These are phyloP conservation scores for Apodemus agrarius DNA, from an alignment of 2,797 vertebrate genomes.

Conservation along the genomic window DNA sequence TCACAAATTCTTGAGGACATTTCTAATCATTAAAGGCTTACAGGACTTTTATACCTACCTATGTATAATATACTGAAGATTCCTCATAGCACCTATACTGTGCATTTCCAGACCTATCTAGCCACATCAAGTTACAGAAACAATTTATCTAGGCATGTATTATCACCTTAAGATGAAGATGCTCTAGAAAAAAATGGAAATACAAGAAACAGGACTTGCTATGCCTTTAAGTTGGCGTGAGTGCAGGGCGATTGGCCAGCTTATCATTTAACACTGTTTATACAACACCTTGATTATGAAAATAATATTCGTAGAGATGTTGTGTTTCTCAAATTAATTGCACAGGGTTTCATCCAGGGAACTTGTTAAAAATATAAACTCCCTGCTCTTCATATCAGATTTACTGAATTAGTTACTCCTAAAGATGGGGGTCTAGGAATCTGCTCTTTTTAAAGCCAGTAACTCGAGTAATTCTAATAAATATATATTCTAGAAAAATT, in stretches of 20 bases:
- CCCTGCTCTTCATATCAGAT: not conserved
- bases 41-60: not conserved
- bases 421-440: not conserved
- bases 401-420: slow-evolving; percentile 31
- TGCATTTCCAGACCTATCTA: not conserved
- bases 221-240: slow-evolving; percentile 8
- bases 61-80: not conserved
- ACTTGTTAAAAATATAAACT: slow-evolving; percentile 49
- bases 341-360: not conserved
- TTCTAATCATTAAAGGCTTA: slow-evolving; percentile 15
- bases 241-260: not conserved
- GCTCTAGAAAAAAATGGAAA: slow-evolving; percentile 28
- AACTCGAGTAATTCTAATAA: not conserved
- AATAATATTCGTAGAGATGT: not conserved
- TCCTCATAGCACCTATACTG: not conserved
- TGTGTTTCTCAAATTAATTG: slow-evolving; percentile 22
- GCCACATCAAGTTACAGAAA: not conserved
- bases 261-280: not conserved
- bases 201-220: slow-evolving; percentile 32
- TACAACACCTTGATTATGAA: slow-evolving; percentile 45
- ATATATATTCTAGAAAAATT: not conserved
- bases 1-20: not conserved
- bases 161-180: slow-evolving; percentile 35
- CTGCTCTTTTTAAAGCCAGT: slow-evolving; percentile 11
- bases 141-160: not conserved